Percentiles rank a stretch among this genome's conserved stretches.
These are phyloP conservation scores for Diadegma fenestrale DNA, from an alignment of 2,888 invertebrate species.

Conservation along the genomic window DNA sequence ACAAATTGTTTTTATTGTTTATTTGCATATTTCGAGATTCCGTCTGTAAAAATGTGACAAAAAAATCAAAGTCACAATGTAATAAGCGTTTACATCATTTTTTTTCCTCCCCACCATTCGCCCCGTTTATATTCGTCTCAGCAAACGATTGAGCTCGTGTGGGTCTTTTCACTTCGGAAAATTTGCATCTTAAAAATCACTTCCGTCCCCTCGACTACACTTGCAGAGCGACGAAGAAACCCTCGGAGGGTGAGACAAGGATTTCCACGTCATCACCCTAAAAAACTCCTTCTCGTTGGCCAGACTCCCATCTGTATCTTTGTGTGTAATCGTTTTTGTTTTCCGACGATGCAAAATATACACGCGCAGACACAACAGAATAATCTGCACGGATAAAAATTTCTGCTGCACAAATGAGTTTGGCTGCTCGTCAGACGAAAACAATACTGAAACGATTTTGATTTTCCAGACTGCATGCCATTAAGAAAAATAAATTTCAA, in stretches of 20 bases:
- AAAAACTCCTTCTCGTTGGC: constrained; percentile 12
- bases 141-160: constrained; percentile 21
- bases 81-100: constrained; percentile 52
- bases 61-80: constrained; percentile 21
- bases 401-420: too few relatives aligned
- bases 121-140: constrained; percentile 39
- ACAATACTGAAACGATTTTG: too few relatives aligned
- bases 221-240: constrained; percentile 53
- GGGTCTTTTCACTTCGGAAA: constrained; percentile 58
- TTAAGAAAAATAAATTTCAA: too few relatives aligned
- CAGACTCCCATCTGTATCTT: constrained; percentile 34
- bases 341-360: constrained; percentile 1
- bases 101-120: constrained; percentile 17
- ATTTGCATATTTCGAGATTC: constrained; percentile 4
- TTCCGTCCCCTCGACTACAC: constrained; percentile 70
- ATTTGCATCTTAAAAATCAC: constrained; percentile 76
- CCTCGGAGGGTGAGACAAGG: constrained; percentile 42
- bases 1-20: constrained; percentile 4
- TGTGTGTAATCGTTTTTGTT: not conserved
- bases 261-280: constrained; percentile 51
- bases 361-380: not conserved
- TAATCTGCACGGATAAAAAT: too few relatives aligned
- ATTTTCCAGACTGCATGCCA: too few relatives aligned
- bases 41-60: not conserved
- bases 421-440: too few relatives aligned